These are phyloP conservation scores for Tipula vernalis DNA, from an alignment of 2,888 invertebrate species.

Conservation along the genomic window DNA sequence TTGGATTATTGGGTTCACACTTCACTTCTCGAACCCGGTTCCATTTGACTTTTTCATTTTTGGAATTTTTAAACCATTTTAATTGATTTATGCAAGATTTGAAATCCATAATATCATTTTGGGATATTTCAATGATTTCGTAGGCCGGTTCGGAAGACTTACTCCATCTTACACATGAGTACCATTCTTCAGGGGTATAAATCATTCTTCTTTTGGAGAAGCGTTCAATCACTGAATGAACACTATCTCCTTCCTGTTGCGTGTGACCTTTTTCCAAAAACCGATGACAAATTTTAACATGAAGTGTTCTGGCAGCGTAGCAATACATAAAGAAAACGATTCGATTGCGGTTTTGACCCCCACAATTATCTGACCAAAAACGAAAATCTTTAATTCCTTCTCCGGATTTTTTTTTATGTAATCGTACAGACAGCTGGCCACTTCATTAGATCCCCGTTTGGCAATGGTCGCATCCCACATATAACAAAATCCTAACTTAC, in stretches of 20 bases:
- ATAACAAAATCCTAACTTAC: neutral
- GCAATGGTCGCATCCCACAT: too few relatives aligned
- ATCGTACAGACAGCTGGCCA: neutral
- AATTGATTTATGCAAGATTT: neutral
- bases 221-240: constrained; percentile 21
- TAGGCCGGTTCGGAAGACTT: neutral
- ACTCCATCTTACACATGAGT: neutral
- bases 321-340: constrained; percentile 21
- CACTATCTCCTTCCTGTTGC: constrained; percentile 22
- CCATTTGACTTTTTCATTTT: neutral
- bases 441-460: neutral
- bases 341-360: constrained; percentile 16
- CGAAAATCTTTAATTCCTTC: constrained; percentile 19
- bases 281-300: constrained; percentile 20
- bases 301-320: constrained; percentile 17
- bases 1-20: neutral
- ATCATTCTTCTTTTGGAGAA: constrained; percentile 15
- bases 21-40: neutral
- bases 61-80: neutral
- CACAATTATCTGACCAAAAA: constrained; percentile 22
- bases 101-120: neutral
- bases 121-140: neutral
- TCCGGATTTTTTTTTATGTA: constrained; percentile 7
- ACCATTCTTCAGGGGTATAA: constrained; percentile 9
- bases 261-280: constrained; percentile 22